Conservation (phyloP, 2,888 invertebrate species). For the Automeris io region DNA sequence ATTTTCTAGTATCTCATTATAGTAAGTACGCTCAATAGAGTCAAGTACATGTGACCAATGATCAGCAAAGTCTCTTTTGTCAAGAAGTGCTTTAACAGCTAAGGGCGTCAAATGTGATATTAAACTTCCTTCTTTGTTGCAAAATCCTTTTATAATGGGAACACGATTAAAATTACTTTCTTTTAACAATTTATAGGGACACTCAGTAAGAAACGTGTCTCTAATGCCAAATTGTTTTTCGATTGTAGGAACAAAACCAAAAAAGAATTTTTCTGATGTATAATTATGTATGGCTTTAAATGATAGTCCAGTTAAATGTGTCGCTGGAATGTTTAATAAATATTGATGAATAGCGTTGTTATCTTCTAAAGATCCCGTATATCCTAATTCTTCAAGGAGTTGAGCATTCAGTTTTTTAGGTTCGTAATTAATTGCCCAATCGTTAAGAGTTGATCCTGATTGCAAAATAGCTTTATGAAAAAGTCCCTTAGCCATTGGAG, state of each 20-base stretch:
- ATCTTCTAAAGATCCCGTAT: constrained; percentile 25
- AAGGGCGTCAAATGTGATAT: constrained; percentile 29
- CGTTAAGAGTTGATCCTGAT: constrained; percentile 42
- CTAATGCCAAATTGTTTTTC: constrained; percentile 38
- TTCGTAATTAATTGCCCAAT: constrained; percentile 39
- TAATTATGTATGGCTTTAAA: constrained; percentile 18
- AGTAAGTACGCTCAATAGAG: constrained; percentile 15
- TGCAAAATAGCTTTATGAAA: constrained; percentile 50
- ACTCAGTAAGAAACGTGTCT: constrained; percentile 30
- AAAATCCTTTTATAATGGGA: constrained; percentile 67
- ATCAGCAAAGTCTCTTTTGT: constrained; percentile 26
- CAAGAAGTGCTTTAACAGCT: constrained; percentile 23
- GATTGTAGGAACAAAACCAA: constrained; percentile 43
- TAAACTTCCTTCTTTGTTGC: constrained; percentile 57
- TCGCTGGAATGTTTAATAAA: constrained; percentile 21
- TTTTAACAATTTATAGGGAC: constrained; percentile 52
- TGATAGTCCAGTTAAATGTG: constrained; percentile 17
- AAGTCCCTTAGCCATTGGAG: constrained; percentile 34
- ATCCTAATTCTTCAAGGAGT: constrained; percentile 31
- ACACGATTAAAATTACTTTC: constrained; percentile 47
- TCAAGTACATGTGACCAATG: constrained; percentile 26
- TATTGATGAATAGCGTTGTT: constrained; percentile 24
- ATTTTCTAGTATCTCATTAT: constrained; percentile 14
- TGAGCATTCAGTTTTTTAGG: constrained; percentile 23
- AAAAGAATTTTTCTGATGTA: constrained; percentile 22